These are phyloP conservation scores for Gnathonemus echidnorhynchus DNA, from an alignment of 2,113 vertebrate genomes.

Conservation along the genomic window DNA sequence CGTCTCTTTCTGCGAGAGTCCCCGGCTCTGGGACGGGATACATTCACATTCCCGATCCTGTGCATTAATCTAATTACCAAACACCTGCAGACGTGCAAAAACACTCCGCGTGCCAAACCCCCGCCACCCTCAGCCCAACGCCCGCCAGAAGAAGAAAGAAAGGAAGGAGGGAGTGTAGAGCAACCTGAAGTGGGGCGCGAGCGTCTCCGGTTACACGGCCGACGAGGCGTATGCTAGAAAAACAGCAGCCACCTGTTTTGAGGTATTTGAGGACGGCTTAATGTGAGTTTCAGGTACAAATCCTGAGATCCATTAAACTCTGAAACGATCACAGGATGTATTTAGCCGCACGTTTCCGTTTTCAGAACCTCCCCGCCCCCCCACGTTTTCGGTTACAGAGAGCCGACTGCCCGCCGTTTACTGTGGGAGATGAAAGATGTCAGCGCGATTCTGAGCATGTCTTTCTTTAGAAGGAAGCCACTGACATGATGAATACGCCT, in stretches of 20 bases:
- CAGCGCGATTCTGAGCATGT: slow-evolving; percentile 15
- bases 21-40: slow-evolving; percentile 56
- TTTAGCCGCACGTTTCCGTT: slow-evolving; percentile 8
- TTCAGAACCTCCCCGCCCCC: not conserved
- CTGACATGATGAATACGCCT: slow-evolving; percentile 26
- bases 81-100: slow-evolving; percentile 88
- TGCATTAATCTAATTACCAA: slow-evolving; percentile 88
- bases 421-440: slow-evolving; percentile 39
- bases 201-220: slow-evolving; percentile 75
- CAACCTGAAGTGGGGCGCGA: slow-evolving; percentile 70
- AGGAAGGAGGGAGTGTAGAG: slow-evolving; percentile 66
- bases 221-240: slow-evolving; percentile 65
- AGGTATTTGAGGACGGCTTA: slow-evolving; percentile 51
- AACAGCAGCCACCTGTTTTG: slow-evolving; percentile 53
- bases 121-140: slow-evolving; percentile 31
- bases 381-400: slow-evolving; percentile 15
- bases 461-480: slow-evolving; percentile 30
- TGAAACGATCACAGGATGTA: slow-evolving; percentile 18
- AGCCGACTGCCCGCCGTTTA: slow-evolving; percentile 27
- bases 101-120: slow-evolving; percentile 72
- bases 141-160: slow-evolving; percentile 51
- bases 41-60: slow-evolving; percentile 80
- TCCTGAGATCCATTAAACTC: slow-evolving; percentile 39
- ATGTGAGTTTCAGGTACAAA: slow-evolving; percentile 49
- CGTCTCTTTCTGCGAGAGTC: slow-evolving; percentile 62